Evolutionary conservation across 2,888 invertebrate species (phyloP).

Genomic region (Phaedon cochleariae): DNA sequence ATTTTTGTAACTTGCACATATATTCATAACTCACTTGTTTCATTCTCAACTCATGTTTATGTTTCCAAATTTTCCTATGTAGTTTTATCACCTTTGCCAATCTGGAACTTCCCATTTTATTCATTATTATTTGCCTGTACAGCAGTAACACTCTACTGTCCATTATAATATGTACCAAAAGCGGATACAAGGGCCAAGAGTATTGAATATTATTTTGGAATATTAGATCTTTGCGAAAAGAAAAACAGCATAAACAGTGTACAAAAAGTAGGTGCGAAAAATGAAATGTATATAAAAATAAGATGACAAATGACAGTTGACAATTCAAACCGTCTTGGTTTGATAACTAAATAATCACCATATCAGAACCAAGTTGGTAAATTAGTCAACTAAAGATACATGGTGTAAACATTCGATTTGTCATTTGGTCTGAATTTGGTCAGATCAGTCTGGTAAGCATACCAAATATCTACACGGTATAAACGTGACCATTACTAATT

Average conservation of each 20-base stretch:
- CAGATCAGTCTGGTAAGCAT: not conserved
- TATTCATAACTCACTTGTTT: not conserved
- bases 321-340: not conserved
- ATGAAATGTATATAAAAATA: not conserved
- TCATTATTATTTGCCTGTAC: not conserved
- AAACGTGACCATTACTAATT: too few species aligned
- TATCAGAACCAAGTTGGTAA: not conserved
- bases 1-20: too few species aligned
- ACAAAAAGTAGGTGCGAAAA: not conserved
- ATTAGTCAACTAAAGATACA: not conserved
- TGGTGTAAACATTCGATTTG: not conserved
- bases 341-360: not conserved
- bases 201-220: too few species aligned
- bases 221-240: too few species aligned
- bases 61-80: not conserved
- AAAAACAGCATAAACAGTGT: too few species aligned
- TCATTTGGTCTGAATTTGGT: not conserved
- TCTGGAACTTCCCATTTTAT: not conserved
- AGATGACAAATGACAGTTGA: not conserved
- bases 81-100: not conserved
- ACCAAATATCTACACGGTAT: not conserved
- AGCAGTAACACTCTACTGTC: not conserved
- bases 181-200: too few species aligned
- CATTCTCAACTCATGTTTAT: not conserved
- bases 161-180: not conserved